phyloP scores from a whole-genome alignment of 2,797 vertebrate species.

The Synaphobranchus kaupii region DNA sequence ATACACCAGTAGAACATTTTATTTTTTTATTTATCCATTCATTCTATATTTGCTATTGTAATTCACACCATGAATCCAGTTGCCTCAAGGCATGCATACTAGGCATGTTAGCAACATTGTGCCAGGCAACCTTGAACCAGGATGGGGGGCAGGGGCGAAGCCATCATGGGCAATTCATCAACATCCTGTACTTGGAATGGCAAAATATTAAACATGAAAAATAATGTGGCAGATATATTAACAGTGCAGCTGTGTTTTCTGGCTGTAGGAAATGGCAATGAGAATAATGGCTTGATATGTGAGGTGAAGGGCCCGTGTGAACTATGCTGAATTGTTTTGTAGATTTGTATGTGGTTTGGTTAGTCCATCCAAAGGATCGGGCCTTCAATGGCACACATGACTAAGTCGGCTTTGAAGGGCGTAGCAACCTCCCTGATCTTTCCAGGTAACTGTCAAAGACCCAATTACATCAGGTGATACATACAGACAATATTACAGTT shows the following conservation, averaged over 20 bases:
- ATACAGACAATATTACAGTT: background rate
- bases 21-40: background rate
- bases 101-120: background rate
- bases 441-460: background rate
- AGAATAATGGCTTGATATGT: background rate
- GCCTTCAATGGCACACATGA: background rate
- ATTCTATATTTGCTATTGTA: background rate
- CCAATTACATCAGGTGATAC: background rate
- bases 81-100: background rate
- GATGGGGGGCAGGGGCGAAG: background rate
- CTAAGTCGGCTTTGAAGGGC: background rate
- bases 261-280: background rate
- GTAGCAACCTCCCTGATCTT: background rate
- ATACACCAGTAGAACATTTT: background rate
- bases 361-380: background rate
- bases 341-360: background rate
- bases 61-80: background rate
- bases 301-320: background rate
- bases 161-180: constrained; percentile 7
- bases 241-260: background rate
- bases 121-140: constrained; percentile 1
- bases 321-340: background rate
- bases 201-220: background rate
- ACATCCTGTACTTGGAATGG: background rate
- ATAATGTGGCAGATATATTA: background rate